These are phyloP conservation scores for Nematostella vectensis DNA, from an alignment of 92 coral and sea anemone genomes.

Conservation along the genomic window DNA sequence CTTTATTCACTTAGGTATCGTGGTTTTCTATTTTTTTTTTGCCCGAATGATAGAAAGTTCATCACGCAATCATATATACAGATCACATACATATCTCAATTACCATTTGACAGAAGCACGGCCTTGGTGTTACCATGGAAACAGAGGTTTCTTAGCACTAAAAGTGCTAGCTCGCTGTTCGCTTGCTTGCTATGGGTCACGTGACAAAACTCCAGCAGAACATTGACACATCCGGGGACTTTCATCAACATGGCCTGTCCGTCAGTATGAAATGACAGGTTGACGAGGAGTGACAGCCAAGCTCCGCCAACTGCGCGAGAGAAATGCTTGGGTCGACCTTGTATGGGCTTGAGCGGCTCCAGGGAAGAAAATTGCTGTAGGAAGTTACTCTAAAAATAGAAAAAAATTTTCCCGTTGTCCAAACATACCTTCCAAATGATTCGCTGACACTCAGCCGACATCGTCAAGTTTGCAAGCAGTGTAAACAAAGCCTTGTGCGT, in stretches of 20 bases:
- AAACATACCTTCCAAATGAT: slow-evolving; percentile 79
- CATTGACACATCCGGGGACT: slow-evolving; percentile 45
- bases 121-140: slow-evolving; percentile 83
- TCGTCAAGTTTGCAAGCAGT: slow-evolving; percentile 55
- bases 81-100: slow-evolving; percentile 3
- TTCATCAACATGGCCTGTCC: slow-evolving; percentile 90
- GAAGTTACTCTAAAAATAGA: slow-evolving; percentile 66
- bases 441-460: slow-evolving; percentile 85
- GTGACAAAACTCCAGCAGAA: slow-evolving; percentile 60
- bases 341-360: slow-evolving; percentile 54
- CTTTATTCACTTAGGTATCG: no score
- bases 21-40: no score
- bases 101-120: slow-evolving; percentile 76
- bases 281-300: slow-evolving; percentile 79
- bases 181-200: slow-evolving; percentile 38
- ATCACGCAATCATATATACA: no score
- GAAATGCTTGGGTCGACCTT: slow-evolving; percentile 53
- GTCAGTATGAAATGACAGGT: slow-evolving; percentile 77
- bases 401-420: neutral
- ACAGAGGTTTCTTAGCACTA: slow-evolving; percentile 87
- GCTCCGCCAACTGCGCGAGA: slow-evolving; percentile 49
- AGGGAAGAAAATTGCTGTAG: slow-evolving; percentile 70
- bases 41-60: no score
- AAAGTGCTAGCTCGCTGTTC: slow-evolving; percentile 58
- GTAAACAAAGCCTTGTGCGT: slow-evolving; percentile 55